Evolutionary conservation across 2,888 invertebrate species (phyloP).

Genomic region (Cacoxenus indagator): DNA sequence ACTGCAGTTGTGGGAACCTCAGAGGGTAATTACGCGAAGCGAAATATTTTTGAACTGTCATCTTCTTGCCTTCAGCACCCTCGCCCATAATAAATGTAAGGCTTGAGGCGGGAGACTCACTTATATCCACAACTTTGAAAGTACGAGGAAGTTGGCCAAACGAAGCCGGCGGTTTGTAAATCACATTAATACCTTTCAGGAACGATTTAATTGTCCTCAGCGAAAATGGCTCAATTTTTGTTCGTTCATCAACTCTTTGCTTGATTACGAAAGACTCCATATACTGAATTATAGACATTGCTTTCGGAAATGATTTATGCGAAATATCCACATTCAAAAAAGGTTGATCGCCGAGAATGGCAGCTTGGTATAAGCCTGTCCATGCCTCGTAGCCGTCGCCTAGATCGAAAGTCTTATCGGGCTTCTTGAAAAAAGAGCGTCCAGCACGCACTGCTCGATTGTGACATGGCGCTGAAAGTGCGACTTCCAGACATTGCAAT

Average conservation of each 20-base stretch:
- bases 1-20: constrained; percentile 80
- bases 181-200: constrained; percentile 55
- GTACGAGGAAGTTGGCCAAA: constrained; percentile 49
- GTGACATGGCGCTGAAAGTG: constrained; percentile 73
- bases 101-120: constrained; percentile 57
- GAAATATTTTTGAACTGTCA: constrained; percentile 71
- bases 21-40: constrained; percentile 61
- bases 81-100: constrained; percentile 66
- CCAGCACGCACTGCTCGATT: constrained; percentile 56
- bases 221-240: constrained; percentile 12
- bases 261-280: constrained; percentile 58
- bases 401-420: constrained; percentile 71
- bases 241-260: constrained; percentile 1
- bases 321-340: constrained; percentile 93
- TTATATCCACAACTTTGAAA: constrained; percentile 46
- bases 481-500: constrained; percentile 77
- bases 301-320: constrained; percentile 83
- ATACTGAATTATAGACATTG: constrained; percentile 72
- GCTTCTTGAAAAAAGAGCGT: constrained; percentile 82
- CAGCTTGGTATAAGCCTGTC: constrained; percentile 94
- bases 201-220: constrained; percentile 31
- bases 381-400: constrained; percentile 90
- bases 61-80: constrained; percentile 35
- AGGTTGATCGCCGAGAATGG: constrained; percentile 88
- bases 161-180: constrained; percentile 57